A percentile compares a stretch with the other conserved stretches of the same genome.
Conservation (phyloP, 30 jellyfish, hydroid and myxozoan species). For the Morbakka virulenta region DNA sequence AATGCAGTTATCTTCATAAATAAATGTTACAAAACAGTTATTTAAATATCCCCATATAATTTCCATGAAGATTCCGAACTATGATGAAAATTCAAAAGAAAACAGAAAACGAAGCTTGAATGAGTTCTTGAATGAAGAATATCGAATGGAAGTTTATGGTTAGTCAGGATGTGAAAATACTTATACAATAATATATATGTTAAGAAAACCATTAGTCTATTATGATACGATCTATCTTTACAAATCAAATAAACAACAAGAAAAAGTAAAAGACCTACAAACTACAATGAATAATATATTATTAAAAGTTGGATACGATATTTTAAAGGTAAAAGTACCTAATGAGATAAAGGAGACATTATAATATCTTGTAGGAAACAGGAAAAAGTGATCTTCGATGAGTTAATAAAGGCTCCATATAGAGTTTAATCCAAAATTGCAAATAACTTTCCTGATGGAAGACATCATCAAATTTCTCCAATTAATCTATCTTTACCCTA, state of each 20-base stretch:
- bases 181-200: no score
- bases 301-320: no score
- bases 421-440: conserved; percentile 8
- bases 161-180: no score
- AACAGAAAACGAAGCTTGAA: no score
- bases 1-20: no score
- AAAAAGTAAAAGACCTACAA: neutral
- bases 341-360: conserved; percentile 6
- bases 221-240: neutral
- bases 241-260: conserved; percentile 15
- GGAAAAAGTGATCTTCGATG: conserved; percentile 13
- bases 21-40: no score
- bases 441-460: conserved; percentile 14
- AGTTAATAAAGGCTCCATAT: conserved; percentile 14
- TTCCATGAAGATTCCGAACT: no score
- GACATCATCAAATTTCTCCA: conserved; percentile 31
- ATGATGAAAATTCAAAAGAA: no score
- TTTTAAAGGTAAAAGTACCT: conserved; percentile 14
- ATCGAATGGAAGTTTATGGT: no score
- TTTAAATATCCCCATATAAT: no score
- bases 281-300: conserved; percentile 9
- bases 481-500: conserved; percentile 2
- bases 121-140: no score
- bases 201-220: no score
- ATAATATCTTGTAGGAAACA: conserved; percentile 13